Percentiles rank a stretch among this genome's conserved stretches.
phyloP scores from a whole-genome alignment of 2,888 invertebrate species.

The Electrophaes corylata region DNA sequence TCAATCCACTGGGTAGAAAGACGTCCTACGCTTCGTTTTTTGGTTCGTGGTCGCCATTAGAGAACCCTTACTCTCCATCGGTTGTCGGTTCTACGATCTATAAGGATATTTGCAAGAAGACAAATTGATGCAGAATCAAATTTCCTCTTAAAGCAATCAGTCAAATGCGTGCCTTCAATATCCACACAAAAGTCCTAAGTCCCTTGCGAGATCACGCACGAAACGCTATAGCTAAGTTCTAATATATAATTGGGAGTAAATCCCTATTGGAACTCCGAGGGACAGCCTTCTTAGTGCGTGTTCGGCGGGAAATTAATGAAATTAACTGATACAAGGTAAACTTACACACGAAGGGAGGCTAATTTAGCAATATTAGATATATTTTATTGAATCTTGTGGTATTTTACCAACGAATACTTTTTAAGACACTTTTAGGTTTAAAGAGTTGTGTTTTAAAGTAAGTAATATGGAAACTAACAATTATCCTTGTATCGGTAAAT shows the following conservation, averaged over 20 bases:
- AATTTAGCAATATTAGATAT: slow-evolving; percentile 42
- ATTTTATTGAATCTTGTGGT: slow-evolving; percentile 26
- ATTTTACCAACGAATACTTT: not conserved
- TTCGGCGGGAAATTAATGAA: slow-evolving; percentile 77
- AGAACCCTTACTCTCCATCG: too few relatives aligned
- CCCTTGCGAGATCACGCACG: slow-evolving; percentile 60
- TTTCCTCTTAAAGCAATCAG: slow-evolving; percentile 12
- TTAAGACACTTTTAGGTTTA: not conserved
- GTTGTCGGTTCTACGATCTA: too few relatives aligned
- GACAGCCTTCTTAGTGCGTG: slow-evolving; percentile 76
- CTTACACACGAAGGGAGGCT: slow-evolving; percentile 50
- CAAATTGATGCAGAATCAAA: not conserved
- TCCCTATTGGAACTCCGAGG: slow-evolving; percentile 73
- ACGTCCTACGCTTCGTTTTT: too few relatives aligned
- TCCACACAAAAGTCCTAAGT: slow-evolving; percentile 53
- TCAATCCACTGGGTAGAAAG: too few relatives aligned
- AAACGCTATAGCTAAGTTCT: slow-evolving; percentile 70
- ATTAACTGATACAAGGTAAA: slow-evolving; percentile 73
- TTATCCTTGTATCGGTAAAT: too few relatives aligned
- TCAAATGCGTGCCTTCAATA: slow-evolving; percentile 22
- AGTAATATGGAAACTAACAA: too few relatives aligned
- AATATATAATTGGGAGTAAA: slow-evolving; percentile 80
- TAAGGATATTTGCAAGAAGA: not conserved
- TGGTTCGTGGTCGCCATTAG: too few relatives aligned
- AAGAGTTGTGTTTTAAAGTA: too few relatives aligned